These are phyloP conservation scores for Coranthus polyacanthus DNA, from an alignment of 2,797 vertebrate genomes.

Conservation along the genomic window DNA sequence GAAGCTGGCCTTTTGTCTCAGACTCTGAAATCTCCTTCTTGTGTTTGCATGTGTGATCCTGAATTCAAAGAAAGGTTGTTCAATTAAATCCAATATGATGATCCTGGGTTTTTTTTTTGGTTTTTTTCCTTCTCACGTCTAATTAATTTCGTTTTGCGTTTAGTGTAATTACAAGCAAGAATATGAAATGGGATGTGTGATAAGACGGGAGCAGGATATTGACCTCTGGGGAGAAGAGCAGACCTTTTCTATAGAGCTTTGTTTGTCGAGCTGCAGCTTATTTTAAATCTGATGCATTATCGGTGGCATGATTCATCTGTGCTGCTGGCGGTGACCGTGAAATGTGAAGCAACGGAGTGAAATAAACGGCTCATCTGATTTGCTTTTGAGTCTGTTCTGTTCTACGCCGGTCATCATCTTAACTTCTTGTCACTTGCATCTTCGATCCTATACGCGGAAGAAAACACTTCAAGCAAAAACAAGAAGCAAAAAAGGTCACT, in stretches of 20 bases:
- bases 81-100: conserved; percentile 77
- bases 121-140: conserved; percentile 59
- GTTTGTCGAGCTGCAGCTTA: conserved; percentile 55
- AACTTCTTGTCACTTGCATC: conserved; percentile 26
- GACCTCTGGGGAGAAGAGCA: conserved; percentile 67
- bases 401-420: conserved; percentile 20
- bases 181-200: conserved; percentile 71
- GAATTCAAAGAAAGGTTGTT: conserved; percentile 65
- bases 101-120: too few relatives aligned
- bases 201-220: conserved; percentile 78
- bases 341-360: conserved; percentile 70
- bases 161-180: conserved; percentile 69
- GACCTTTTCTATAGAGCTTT: conserved; percentile 59
- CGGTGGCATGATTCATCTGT: conserved; percentile 67
- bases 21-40: conserved; percentile 55
- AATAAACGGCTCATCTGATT: conserved; percentile 68
- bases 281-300: conserved; percentile 64
- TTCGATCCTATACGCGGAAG: neutral
- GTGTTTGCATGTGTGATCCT: conserved; percentile 69
- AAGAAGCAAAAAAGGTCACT: too few relatives aligned
- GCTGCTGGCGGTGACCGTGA: conserved; percentile 57
- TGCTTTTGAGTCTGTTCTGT: conserved; percentile 35
- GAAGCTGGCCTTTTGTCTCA: conserved; percentile 66
- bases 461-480: neutral
- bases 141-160: conserved; percentile 63